Evolutionary conservation across 2,888 invertebrate genomes (phyloP).

Genomic region (Hypolimnas misippus): DNA sequence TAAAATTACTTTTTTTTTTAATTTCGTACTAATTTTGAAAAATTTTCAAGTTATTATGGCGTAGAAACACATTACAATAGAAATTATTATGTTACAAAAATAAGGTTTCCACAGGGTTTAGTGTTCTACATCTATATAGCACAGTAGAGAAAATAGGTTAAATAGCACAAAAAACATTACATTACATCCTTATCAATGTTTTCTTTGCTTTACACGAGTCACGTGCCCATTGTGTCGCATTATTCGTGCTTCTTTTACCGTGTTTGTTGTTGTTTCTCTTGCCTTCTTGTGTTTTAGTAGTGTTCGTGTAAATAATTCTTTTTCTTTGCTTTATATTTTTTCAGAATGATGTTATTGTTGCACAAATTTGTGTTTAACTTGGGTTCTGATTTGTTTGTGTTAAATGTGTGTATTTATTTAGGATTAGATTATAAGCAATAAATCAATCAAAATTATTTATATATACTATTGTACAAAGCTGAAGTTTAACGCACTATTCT

Average conservation of each 20-base stretch:
- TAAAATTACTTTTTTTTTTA: too few relatives aligned
- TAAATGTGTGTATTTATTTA: too few relatives aligned
- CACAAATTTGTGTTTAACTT: not conserved
- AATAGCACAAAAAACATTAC: not conserved
- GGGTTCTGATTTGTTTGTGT: not conserved
- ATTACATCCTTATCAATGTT: not conserved
- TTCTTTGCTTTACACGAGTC: conserved; percentile 6
- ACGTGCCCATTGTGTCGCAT: conserved; percentile 12
- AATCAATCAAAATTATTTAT: too few relatives aligned
- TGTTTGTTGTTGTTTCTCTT: conserved; percentile 20
- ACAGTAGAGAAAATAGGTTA: not conserved
- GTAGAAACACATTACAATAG: too few relatives aligned
- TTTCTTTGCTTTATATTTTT: conserved; percentile 10
- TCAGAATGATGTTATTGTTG: too few relatives aligned
- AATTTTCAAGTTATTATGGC: too few relatives aligned
- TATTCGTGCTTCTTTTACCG: conserved; percentile 16
- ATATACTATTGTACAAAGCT: too few relatives aligned
- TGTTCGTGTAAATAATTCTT: not conserved
- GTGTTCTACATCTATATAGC: not conserved
- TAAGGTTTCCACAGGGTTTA: too few relatives aligned
- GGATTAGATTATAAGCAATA: too few relatives aligned
- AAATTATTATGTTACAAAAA: too few relatives aligned
- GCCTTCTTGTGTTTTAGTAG: not conserved
- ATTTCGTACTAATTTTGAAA: too few relatives aligned
- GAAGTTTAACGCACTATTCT: too few relatives aligned